Conservation (phyloP, 2,888 invertebrate species). For the Gonocerus acuteangulatus region DNA sequence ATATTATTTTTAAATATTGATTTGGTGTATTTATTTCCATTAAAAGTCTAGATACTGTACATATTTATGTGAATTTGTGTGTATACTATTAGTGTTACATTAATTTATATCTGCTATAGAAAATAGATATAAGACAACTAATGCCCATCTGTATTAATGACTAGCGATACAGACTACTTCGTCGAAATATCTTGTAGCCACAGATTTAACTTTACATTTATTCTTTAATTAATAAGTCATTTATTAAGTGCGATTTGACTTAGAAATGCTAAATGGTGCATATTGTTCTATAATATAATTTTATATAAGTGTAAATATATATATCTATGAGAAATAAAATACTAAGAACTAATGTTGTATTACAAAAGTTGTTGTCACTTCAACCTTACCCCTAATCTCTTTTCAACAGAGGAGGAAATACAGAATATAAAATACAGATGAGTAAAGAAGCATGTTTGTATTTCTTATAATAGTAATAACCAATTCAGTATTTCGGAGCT, state of each 20-base stretch:
- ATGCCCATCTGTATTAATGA: conserved; percentile 14
- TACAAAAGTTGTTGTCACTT: too few species aligned
- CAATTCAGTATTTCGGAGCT: too few species aligned
- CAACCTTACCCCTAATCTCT: background rate
- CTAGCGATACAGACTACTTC: conserved; percentile 7
- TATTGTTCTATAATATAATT: conserved; percentile 28
- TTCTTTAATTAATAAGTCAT: conserved; percentile 10
- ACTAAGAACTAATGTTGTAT: conserved; percentile 10
- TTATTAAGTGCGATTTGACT: conserved; percentile 26
- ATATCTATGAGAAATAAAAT: conserved; percentile 25
- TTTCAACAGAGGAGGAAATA: background rate
- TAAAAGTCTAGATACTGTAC: conserved; percentile 26
- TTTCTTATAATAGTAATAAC: too few species aligned
- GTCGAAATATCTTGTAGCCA: conserved; percentile 18
- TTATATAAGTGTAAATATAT: conserved; percentile 28
- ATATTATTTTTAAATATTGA: conserved; percentile 23
- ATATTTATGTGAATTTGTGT: conserved; percentile 35
- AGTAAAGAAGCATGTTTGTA: too few species aligned
- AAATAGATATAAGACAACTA: conserved; percentile 24
- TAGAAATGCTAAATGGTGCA: conserved; percentile 26
- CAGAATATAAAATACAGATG: too few species aligned
- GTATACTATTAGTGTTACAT: conserved; percentile 29
- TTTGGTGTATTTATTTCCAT: conserved; percentile 27
- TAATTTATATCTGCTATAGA: conserved; percentile 32
- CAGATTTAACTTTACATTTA: conserved; percentile 19